Conservation (phyloP, 2,888 invertebrate species). For the Seladonia tumulorum region DNA sequence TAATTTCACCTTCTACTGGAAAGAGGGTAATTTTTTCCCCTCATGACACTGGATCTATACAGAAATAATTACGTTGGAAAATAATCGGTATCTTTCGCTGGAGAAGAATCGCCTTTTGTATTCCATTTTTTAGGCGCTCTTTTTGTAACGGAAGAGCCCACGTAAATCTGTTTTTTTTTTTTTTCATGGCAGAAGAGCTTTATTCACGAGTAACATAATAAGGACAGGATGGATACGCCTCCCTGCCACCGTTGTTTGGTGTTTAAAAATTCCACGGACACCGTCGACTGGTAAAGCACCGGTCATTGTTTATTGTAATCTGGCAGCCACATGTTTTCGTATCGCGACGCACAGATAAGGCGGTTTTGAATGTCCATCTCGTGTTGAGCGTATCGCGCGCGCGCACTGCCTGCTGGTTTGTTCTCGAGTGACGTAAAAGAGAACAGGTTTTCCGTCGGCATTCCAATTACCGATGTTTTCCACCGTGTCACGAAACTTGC, state of each 20-base stretch:
- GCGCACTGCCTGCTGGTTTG: slow-evolving; percentile 3
- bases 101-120: not conserved
- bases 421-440: slow-evolving; percentile 61
- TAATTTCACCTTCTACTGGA: too few relatives aligned
- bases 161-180: slow-evolving; percentile 6
- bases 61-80: not conserved
- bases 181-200: not conserved
- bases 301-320: slow-evolving; percentile 72
- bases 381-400: slow-evolving; percentile 36
- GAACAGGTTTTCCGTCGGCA: slow-evolving; percentile 61
- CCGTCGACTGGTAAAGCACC: slow-evolving; percentile 60
- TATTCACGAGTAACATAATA: slow-evolving; percentile 50
- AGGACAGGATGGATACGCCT: slow-evolving; percentile 14
- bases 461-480: slow-evolving; percentile 45
- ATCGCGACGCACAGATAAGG: slow-evolving; percentile 70
- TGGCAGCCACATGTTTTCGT: slow-evolving; percentile 72
- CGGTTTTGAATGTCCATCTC: slow-evolving; percentile 71
- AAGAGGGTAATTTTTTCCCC: too few relatives aligned
- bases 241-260: slow-evolving; percentile 52
- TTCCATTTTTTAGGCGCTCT: not conserved
- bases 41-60: not conserved
- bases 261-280: slow-evolving; percentile 66
- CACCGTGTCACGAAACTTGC: slow-evolving; percentile 17
- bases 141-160: not conserved
- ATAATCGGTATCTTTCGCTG: not conserved